Evolutionary conservation across 2,888 invertebrate species (phyloP).

Genomic region (Selenia dentaria): DNA sequence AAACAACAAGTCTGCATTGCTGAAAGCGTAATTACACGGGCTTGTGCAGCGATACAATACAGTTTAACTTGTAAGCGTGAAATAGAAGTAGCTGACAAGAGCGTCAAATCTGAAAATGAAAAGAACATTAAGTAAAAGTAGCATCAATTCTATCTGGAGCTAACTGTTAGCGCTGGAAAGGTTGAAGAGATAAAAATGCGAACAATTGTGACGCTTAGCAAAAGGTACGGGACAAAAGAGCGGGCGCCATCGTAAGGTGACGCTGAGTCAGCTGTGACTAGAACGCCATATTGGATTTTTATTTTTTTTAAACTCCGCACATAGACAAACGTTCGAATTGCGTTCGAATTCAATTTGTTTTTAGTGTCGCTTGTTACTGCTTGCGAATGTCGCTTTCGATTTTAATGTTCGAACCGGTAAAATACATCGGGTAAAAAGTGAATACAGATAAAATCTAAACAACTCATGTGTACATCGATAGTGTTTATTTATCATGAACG

Average conservation of each 20-base stretch:
- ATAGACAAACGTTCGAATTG: constrained; percentile 55
- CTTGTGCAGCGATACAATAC: too few species aligned
- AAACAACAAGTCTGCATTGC: too few species aligned
- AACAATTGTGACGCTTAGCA: constrained; percentile 47
- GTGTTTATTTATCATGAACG: too few species aligned
- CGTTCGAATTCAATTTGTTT: constrained; percentile 50
- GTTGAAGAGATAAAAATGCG: constrained; percentile 48
- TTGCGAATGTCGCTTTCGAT: constrained; percentile 25
- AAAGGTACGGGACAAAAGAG: constrained; percentile 50
- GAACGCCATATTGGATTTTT: constrained; percentile 66
- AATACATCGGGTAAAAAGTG: too few species aligned
- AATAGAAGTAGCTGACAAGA: constrained; percentile 4
- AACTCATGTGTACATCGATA: too few species aligned
- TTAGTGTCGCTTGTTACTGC: constrained; percentile 41
- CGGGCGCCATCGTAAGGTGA: constrained; percentile 59
- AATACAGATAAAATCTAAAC: too few species aligned
- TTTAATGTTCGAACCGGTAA: constrained; percentile 24
- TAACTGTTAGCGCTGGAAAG: constrained; percentile 37
- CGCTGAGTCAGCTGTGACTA: constrained; percentile 74
- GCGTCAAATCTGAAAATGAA: constrained; percentile 8
- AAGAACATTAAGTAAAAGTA: constrained; percentile 12
- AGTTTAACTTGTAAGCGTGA: not conserved
- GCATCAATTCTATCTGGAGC: constrained; percentile 29
- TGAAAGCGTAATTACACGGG: too few species aligned
- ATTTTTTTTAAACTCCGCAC: constrained; percentile 61